A percentile compares a stretch with the other conserved stretches of the same genome.
These are phyloP conservation scores for Prinia subflava DNA, from an alignment of 2,113 vertebrate species.

Conservation along the genomic window DNA sequence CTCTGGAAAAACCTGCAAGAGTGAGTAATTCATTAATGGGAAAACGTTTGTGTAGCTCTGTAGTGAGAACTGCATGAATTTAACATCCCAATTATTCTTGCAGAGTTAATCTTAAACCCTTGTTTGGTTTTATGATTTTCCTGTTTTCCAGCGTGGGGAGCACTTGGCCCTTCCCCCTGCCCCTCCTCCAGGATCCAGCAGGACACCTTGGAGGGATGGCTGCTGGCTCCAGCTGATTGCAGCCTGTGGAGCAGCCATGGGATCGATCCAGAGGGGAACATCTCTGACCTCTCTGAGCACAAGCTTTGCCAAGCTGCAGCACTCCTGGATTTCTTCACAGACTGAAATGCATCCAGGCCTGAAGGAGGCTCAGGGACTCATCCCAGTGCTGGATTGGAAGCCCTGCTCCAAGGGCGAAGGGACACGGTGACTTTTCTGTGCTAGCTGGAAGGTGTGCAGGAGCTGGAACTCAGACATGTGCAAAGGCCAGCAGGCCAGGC, in stretches of 20 bases:
- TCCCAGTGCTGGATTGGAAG: background rate
- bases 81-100: background rate
- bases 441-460: background rate
- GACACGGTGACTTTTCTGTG: background rate
- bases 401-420: background rate
- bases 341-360: background rate
- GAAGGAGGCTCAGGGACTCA: background rate
- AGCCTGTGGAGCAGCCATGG: background rate
- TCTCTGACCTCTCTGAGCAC: background rate
- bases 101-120: background rate
- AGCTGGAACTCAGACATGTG: background rate
- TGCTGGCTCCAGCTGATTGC: background rate
- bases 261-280: rapidly evolving
- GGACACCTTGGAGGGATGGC: rapidly evolving
- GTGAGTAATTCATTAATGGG: background rate
- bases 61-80: background rate
- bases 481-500: background rate
- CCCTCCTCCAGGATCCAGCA: background rate
- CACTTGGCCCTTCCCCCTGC: background rate
- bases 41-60: background rate
- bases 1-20: background rate
- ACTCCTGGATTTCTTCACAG: background rate
- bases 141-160: background rate
- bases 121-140: background rate
- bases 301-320: background rate